Evolutionary conservation across 2,797 vertebrate genomes (phyloP).

Genomic region (Lithobates sylvaticus): DNA sequence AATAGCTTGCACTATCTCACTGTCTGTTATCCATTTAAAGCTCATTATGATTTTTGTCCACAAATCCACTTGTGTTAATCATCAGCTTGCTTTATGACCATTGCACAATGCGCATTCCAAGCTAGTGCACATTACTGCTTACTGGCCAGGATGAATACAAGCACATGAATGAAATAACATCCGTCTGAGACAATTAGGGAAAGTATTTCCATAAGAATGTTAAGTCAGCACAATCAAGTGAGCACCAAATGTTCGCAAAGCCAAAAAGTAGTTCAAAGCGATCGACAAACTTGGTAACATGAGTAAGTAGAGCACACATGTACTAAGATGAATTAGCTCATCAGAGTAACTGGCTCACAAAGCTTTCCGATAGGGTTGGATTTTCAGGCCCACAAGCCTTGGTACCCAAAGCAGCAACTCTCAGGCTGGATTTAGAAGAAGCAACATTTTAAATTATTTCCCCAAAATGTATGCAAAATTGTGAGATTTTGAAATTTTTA

Average conservation of each 20-base stretch:
- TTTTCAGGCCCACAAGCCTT: too few species aligned
- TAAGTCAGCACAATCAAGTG: constrained; percentile 31
- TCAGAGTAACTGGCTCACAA: neutral
- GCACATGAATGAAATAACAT: constrained; percentile 28
- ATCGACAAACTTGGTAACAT: neutral
- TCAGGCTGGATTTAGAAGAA: too few species aligned
- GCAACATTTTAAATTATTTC: too few species aligned
- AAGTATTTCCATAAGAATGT: constrained; percentile 60
- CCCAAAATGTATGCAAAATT: too few species aligned
- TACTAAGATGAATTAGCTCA: neutral
- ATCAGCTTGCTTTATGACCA: constrained; percentile 14
- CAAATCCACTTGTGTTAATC: constrained; percentile 42
- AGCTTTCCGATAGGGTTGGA: too few species aligned
- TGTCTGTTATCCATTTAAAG: constrained; percentile 23
- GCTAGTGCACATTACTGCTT: constrained; percentile 38
- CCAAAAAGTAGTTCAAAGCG: neutral
- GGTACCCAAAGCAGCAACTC: too few species aligned
- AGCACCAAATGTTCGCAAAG: constrained; percentile 22
- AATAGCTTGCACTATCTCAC: neutral
- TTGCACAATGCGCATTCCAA: constrained; percentile 22
- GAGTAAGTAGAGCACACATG: neutral
- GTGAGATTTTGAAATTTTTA: too few species aligned
- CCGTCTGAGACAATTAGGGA: constrained; percentile 13
- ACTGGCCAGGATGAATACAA: constrained; percentile 28
- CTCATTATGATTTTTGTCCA: constrained; percentile 31